These are phyloP conservation scores for Misgurnus anguillicaudatus DNA, from an alignment of 2,113 vertebrate genomes.

Conservation along the genomic window DNA sequence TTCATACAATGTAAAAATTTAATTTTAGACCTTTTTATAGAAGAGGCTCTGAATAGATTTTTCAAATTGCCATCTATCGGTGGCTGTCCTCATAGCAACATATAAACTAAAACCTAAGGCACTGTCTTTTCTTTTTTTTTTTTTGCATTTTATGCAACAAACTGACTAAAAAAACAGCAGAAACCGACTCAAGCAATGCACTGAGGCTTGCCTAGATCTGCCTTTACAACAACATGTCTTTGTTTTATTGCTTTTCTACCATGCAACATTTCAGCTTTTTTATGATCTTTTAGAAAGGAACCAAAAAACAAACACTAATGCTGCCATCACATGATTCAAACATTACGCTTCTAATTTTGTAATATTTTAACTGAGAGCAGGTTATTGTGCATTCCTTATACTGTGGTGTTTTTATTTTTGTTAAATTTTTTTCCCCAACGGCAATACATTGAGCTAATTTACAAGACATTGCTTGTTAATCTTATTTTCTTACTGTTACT, in stretches of 20 bases:
- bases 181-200: background rate
- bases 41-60: background rate
- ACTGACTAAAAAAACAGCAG: background rate
- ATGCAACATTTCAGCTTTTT: background rate
- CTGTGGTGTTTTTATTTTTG: background rate
- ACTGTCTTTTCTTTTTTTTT: background rate
- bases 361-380: background rate
- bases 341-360: background rate
- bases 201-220: background rate
- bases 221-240: background rate
- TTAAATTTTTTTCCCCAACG: background rate
- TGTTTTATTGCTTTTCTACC: background rate
- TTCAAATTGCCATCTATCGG: background rate
- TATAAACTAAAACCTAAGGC: background rate
- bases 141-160: background rate
- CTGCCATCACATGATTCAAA: background rate
- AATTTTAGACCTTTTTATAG: background rate
- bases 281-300: background rate
- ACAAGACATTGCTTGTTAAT: background rate
- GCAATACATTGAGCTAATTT: background rate
- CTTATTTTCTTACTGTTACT: constrained; percentile 18
- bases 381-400: constrained; percentile 25
- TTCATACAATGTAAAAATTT: background rate
- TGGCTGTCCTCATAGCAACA: background rate
- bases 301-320: constrained; percentile 21